Evolutionary conservation across 2,888 invertebrate species (phyloP).

Genomic region (Tortrix viridana): DNA sequence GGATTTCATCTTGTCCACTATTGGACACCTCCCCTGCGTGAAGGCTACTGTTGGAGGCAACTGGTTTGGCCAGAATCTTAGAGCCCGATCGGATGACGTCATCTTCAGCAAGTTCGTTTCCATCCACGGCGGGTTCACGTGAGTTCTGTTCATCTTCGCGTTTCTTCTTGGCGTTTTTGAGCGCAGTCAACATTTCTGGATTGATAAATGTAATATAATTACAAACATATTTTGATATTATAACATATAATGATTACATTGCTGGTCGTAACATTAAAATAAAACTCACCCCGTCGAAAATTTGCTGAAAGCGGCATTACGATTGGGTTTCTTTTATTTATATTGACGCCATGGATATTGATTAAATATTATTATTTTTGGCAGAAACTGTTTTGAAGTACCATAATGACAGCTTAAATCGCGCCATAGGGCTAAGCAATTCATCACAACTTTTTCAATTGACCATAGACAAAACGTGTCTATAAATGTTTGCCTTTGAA

Average conservation of each 20-base stretch:
- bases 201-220: not conserved
- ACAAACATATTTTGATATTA: no score
- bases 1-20: not conserved
- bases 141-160: slow-evolving; percentile 48
- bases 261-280: not conserved
- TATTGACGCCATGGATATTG: not conserved
- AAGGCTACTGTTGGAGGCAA: slow-evolving; percentile 4
- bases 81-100: slow-evolving; percentile 10
- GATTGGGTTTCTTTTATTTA: not conserved
- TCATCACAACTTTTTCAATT: slow-evolving; percentile 22
- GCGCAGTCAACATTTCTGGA: slow-evolving; percentile 68
- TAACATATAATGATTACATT: no score
- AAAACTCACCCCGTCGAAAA: slow-evolving; percentile 65
- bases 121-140: slow-evolving; percentile 22
- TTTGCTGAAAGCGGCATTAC: slow-evolving; percentile 70
- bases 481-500: no score
- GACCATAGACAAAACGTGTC: slow-evolving; percentile 15
- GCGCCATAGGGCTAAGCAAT: slow-evolving; percentile 1
- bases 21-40: not conserved
- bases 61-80: slow-evolving; percentile 26
- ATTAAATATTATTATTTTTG: not conserved
- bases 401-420: slow-evolving; percentile 8
- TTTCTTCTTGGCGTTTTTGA: slow-evolving; percentile 68
- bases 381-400: slow-evolving; percentile 1
- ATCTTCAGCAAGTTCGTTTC: not conserved